Evolutionary conservation across 1,140 invertebrate species (phyloP).

Genomic region (Drosophila paulistorum): DNA sequence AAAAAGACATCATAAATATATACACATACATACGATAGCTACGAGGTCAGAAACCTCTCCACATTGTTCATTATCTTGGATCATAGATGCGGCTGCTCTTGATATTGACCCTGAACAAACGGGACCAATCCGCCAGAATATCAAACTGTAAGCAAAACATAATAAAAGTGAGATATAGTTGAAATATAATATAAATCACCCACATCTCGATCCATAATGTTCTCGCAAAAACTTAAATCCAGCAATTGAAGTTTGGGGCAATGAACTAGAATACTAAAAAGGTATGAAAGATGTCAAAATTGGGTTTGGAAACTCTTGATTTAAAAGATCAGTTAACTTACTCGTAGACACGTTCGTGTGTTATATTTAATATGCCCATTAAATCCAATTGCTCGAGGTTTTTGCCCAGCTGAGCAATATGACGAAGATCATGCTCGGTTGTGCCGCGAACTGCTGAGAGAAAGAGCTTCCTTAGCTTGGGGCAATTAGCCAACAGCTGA

Average conservation of each 20-base stretch:
- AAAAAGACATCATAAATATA: conserved; percentile 13
- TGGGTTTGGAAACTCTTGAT: too few species aligned
- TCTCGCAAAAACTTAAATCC: conserved; percentile 94
- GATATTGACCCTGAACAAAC: conserved; percentile 74
- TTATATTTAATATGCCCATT: conserved; percentile 90
- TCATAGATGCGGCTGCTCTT: conserved; percentile 67
- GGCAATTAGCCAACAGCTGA: conserved; percentile 85
- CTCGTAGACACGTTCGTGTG: conserved; percentile 87
- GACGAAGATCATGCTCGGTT: conserved; percentile 89
- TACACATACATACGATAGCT: conserved; percentile 28
- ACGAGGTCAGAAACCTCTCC: background rate
- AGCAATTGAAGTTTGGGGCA: conserved; percentile 89
- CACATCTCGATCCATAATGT: conserved; percentile 88
- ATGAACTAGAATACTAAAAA: conserved; percentile 85
- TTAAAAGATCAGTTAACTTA: conserved; percentile 78
- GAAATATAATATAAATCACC: background rate
- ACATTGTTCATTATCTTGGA: conserved; percentile 33
- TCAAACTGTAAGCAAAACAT: conserved; percentile 39
- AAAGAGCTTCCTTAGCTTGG: conserved; percentile 89
- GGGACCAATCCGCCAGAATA: conserved; percentile 69
- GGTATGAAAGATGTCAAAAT: conserved; percentile 14
- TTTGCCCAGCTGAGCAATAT: conserved; percentile 87
- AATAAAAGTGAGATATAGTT: background rate
- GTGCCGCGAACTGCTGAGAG: conserved; percentile 90
- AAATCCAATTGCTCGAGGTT: conserved; percentile 91